A percentile compares a stretch with the other conserved stretches of the same genome.
Evolutionary conservation across 2,888 invertebrate species (phyloP).

Genomic region (Magallana nippona): DNA sequence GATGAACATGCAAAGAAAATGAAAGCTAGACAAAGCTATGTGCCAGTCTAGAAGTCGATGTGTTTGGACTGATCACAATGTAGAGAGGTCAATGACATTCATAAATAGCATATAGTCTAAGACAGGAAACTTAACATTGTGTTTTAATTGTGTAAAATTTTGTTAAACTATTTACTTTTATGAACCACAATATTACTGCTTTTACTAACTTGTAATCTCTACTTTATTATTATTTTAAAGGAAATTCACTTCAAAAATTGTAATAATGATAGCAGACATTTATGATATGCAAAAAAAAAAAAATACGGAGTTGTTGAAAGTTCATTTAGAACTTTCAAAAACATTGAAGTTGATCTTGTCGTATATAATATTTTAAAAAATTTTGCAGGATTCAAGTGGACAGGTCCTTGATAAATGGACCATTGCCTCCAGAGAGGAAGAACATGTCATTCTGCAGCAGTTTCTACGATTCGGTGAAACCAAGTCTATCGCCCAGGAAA

Average conservation of each 20-base stretch:
- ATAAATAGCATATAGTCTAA: not conserved
- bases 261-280: too few relatives aligned
- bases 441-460: constrained; percentile 94
- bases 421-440: constrained; percentile 92
- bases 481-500: constrained; percentile 88
- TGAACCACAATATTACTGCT: too few relatives aligned
- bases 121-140: too few relatives aligned
- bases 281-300: too few relatives aligned
- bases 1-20: constrained; percentile 25
- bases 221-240: too few relatives aligned
- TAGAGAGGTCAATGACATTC: not conserved
- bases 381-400: constrained; percentile 88
- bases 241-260: too few relatives aligned
- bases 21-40: constrained; percentile 29
- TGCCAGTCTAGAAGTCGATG: not conserved
- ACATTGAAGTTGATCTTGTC: too few relatives aligned
- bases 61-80: not conserved
- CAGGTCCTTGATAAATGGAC: constrained; percentile 93
- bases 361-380: not conserved
- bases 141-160: too few relatives aligned
- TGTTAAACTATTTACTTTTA: too few relatives aligned
- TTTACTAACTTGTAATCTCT: too few relatives aligned
- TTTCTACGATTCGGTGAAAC: constrained; percentile 94
- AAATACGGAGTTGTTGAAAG: too few relatives aligned
- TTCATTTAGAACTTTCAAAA: too few relatives aligned